phyloP scores from a whole-genome alignment of 1,140 invertebrate genomes.

The Drosophila lowei region DNA sequence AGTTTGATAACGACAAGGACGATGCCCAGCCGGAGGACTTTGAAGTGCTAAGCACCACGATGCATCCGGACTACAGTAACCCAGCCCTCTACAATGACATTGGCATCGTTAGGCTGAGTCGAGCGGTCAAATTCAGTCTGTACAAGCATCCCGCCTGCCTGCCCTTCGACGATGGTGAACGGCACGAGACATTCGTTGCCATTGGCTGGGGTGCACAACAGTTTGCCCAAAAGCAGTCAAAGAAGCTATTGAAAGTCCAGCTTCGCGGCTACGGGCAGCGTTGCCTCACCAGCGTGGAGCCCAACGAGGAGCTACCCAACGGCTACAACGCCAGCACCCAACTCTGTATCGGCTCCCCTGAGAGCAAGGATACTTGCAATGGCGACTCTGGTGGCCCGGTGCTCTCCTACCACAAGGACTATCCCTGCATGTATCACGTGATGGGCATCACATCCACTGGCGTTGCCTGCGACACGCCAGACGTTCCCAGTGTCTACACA shows the following conservation, averaged over 20 bases:
- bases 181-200: conserved; percentile 58
- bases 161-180: conserved; percentile 55
- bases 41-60: conserved; percentile 32
- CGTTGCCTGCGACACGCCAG: conserved; percentile 50
- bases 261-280: conserved; percentile 53
- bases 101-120: conserved; percentile 58
- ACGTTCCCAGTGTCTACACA: conserved; percentile 67
- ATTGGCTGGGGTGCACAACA: conserved; percentile 65
- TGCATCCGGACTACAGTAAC: conserved; percentile 52
- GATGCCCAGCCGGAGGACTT: conserved; percentile 75
- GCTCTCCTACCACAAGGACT: conserved; percentile 54
- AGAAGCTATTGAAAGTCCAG: conserved; percentile 84
- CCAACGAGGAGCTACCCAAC: conserved; percentile 60
- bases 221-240: conserved; percentile 48
- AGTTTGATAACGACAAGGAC: conserved; percentile 62
- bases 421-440: conserved; percentile 69
- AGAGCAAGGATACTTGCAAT: conserved; percentile 83
- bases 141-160: conserved; percentile 79
- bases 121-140: conserved; percentile 54
- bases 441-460: conserved; percentile 74
- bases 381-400: conserved; percentile 79
- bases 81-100: conserved; percentile 69
- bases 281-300: conserved; percentile 21
- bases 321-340: conserved; percentile 84
- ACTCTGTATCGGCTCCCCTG: conserved; percentile 88